Percentiles rank a stretch among this genome's conserved stretches.
phyloP scores from a whole-genome alignment of 2,797 vertebrate genomes.

The Spatula clypeata region DNA sequence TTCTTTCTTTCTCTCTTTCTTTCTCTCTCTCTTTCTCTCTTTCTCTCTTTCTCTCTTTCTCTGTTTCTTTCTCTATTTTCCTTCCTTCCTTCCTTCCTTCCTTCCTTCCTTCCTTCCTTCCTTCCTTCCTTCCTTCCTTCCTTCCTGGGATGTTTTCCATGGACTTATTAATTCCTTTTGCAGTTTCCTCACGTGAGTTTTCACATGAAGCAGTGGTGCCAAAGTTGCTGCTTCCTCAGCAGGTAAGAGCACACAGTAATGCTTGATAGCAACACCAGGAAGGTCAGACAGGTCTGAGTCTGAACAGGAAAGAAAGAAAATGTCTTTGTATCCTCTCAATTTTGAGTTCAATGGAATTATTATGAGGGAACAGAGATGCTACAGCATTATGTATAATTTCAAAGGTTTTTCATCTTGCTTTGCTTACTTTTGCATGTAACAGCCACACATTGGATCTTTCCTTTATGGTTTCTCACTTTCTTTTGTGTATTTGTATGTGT shows the following conservation, averaged over 20 bases:
- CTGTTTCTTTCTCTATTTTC: no score
- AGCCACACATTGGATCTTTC: neutral
- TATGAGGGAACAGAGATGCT: neutral
- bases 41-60: no score
- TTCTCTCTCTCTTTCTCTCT: no score
- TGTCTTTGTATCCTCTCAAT: neutral
- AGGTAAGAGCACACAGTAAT: neutral
- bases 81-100: no score
- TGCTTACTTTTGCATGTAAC: neutral
- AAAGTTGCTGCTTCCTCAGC: neutral
- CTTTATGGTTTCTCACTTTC: neutral
- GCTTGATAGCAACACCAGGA: neutral
- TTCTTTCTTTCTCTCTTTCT: no score
- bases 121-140: no score
- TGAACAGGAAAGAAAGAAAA: slow-evolving; percentile 33
- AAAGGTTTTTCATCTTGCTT: slow-evolving; percentile 23
- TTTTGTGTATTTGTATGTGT: neutral
- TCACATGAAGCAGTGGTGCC: neutral
- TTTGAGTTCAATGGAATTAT: slow-evolving; percentile 30
- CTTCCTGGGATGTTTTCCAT: neutral
- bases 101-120: no score
- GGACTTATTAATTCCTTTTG: neutral
- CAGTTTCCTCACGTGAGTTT: neutral
- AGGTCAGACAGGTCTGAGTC: slow-evolving; percentile 47
- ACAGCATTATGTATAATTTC: slow-evolving; percentile 38